These are phyloP conservation scores for Xylota segnis DNA, from an alignment of 2,888 invertebrate genomes.

Conservation along the genomic window DNA sequence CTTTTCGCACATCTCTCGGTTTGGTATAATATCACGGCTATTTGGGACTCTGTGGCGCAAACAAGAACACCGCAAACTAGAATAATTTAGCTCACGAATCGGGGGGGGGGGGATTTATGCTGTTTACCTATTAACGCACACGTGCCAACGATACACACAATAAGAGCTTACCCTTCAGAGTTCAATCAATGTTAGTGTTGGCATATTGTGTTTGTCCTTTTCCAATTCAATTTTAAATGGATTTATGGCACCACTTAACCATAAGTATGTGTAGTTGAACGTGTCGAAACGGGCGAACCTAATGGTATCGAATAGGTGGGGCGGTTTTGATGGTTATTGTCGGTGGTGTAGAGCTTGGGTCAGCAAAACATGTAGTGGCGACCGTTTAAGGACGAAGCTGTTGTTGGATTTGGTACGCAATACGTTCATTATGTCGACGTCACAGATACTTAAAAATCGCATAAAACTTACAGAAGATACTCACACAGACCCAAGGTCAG, in stretches of 20 bases:
- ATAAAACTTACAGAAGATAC: too few species aligned
- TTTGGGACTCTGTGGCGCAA: neutral
- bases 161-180: neutral
- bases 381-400: too few species aligned
- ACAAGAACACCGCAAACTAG: neutral
- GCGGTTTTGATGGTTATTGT: too few species aligned
- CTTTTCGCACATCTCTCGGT: neutral
- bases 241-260: neutral
- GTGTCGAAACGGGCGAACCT: neutral
- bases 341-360: too few species aligned
- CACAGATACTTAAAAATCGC: too few species aligned
- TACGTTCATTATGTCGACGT: too few species aligned
- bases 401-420: too few species aligned
- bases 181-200: neutral
- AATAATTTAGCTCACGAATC: neutral
- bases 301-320: neutral
- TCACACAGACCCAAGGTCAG: too few species aligned
- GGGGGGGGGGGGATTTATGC: neutral
- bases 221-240: neutral
- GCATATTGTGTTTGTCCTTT: neutral
- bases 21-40: neutral
- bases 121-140: constrained; percentile 3
- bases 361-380: too few species aligned
- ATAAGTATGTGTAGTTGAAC: neutral
- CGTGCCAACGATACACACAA: neutral